Percentiles rank a stretch among this genome's conserved stretches.
phyloP scores from a whole-genome alignment of 2,797 vertebrate genomes.

The Harpagifer antarcticus region DNA sequence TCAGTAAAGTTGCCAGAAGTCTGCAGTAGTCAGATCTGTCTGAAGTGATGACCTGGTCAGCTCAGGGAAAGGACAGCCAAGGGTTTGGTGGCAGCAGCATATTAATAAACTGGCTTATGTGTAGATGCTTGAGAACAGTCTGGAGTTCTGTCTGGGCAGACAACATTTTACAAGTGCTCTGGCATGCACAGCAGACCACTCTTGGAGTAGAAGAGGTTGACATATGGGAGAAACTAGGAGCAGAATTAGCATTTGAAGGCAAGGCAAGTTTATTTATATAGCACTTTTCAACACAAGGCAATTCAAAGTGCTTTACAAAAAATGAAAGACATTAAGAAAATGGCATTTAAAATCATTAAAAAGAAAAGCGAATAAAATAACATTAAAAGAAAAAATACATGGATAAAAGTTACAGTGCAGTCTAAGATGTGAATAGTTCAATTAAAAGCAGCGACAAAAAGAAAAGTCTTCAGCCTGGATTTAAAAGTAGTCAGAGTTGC shows the following conservation, averaged over 20 bases:
- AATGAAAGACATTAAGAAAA: too few species aligned
- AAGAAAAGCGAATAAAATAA: too few species aligned
- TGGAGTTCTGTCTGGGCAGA: slow-evolving; percentile 4
- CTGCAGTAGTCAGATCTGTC: neutral
- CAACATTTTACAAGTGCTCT: neutral
- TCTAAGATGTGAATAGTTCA: too few species aligned
- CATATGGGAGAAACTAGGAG: neutral
- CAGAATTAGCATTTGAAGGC: neutral
- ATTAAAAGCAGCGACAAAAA: too few species aligned
- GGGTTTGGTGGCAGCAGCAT: slow-evolving; percentile 7
- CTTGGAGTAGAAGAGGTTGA: neutral
- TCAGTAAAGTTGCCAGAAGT: neutral
- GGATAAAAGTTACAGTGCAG: too few species aligned
- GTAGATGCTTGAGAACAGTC: slow-evolving; percentile 13
- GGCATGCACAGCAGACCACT: neutral
- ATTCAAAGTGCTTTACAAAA: too few species aligned
- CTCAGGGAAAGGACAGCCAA: slow-evolving; percentile 17
- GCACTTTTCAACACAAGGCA: too few species aligned
- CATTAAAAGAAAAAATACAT: too few species aligned
- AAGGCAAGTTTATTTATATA: too few species aligned
- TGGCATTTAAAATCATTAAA: too few species aligned
- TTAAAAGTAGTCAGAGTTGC: too few species aligned
- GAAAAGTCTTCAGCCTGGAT: too few species aligned
- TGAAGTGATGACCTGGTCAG: slow-evolving; percentile 26
- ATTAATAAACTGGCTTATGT: slow-evolving; percentile 5